These are phyloP conservation scores for Ditylenchus dipsaci DNA, from an alignment of 1,140 invertebrate species.

Conservation along the genomic window DNA sequence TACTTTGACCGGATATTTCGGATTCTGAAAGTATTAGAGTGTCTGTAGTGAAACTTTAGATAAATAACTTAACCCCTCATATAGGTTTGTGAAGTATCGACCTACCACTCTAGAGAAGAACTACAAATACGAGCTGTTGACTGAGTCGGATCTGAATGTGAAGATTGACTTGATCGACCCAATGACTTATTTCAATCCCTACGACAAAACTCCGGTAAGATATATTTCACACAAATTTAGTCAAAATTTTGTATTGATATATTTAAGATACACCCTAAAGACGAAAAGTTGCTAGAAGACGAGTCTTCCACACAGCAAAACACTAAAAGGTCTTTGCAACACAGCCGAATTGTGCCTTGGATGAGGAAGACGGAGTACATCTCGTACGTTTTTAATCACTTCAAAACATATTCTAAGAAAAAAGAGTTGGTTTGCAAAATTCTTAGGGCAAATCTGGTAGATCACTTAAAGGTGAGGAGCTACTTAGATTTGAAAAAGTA, in stretches of 20 bases:
- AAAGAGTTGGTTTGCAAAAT: too few relatives aligned
- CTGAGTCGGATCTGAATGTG: conserved; percentile 92
- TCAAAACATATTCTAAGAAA: too few relatives aligned
- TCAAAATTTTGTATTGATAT: not conserved
- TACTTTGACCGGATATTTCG: too few relatives aligned
- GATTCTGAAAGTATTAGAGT: too few relatives aligned
- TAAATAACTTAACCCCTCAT: conserved; percentile 8
- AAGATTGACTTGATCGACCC: conserved; percentile 91
- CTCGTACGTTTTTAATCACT: conserved; percentile 10
- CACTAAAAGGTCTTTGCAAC: conserved; percentile 58
- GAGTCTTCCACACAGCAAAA: conserved; percentile 22
- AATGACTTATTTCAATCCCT: conserved; percentile 70
- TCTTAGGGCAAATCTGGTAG: too few relatives aligned
- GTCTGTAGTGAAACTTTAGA: too few relatives aligned
- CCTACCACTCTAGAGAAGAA: conserved; percentile 80
- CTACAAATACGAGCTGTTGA: conserved; percentile 90
- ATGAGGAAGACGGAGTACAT: conserved; percentile 96
- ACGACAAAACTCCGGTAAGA: conserved; percentile 8
- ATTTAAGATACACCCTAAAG: conserved; percentile 21
- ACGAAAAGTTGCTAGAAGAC: conserved; percentile 28
- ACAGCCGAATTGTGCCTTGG: conserved; percentile 90
- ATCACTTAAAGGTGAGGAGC: too few relatives aligned
- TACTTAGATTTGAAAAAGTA: too few relatives aligned
- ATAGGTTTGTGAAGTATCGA: conserved; percentile 88
- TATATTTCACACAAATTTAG: not conserved